Conservation (phyloP, 2,797 vertebrate genomes). For the Channallabes apus region DNA sequence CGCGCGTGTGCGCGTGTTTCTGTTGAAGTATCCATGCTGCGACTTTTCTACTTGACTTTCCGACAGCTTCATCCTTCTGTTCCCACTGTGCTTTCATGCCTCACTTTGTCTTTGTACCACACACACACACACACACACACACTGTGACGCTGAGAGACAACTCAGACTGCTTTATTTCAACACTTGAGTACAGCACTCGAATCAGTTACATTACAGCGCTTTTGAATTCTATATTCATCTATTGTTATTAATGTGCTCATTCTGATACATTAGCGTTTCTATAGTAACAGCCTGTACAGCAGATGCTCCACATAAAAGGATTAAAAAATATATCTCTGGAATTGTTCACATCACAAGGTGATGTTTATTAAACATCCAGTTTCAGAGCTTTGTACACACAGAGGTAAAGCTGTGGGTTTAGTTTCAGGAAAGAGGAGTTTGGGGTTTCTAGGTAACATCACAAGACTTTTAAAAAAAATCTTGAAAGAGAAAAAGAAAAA, state of each 20-base stretch:
- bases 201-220: background rate
- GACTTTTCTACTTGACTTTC: background rate
- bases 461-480: no score
- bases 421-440: background rate
- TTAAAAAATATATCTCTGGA: background rate
- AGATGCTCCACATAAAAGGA: background rate
- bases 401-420: no score
- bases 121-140: conserved; percentile 2
- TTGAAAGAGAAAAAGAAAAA: no score
- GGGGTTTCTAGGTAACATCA: no score
- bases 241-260: no score
- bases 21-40: background rate
- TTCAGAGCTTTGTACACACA: no score
- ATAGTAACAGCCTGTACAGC: background rate
- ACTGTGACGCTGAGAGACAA: background rate
- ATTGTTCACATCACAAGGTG: background rate
- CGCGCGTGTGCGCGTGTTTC: background rate
- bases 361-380: background rate
- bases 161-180: background rate
- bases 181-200: background rate
- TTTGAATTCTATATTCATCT: background rate
- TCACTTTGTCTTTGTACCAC: background rate
- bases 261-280: no score
- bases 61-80: background rate
- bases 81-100: conserved; percentile 10